Evolutionary conservation across 2,797 vertebrate genomes (phyloP), one percentile per base, ranked within the genome.

Genomic region (Molossus alvarezi): DNA sequence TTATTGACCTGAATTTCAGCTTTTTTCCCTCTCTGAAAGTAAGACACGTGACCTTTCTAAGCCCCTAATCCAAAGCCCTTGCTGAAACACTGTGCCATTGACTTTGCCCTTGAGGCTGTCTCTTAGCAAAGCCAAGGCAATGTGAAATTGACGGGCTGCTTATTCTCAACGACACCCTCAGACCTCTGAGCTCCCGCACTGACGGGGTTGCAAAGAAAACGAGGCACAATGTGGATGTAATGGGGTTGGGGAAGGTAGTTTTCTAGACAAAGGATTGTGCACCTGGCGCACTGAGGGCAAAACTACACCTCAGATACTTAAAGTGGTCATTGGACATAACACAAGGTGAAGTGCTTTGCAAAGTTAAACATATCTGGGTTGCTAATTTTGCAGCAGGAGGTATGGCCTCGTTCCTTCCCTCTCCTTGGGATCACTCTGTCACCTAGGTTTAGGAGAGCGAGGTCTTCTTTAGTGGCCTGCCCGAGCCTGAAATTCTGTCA

Each of bases 1-100:
- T 95, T 96, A 95, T 94, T 91, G 94, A 82, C 91, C 67, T 91
- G 91, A 21, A 90, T 95, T 95, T 73, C 77, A 95, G 91, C 55
- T 18, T 51, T 79, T 67, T 27, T 65, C 58, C 23, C 29, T 73
- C 67, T 53, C 84, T 51, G 81, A 91, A 95, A 94, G 77, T 69
- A 81, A 96, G 81, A 41, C 94, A 84, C 3, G 11, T 84, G 95
- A 91, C 83, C 88, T 95, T 87, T 58, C 80, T 51, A 71, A 53
- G 27, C 91, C 88, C 58, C 45, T 81, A 45, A n/a, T 62, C 80
- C 81, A 65, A 90, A 83, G 33, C 41, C 67, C 17, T 72, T 72
- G 73, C 82, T 82, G 82, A 83, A 96, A 95, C 76, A 64, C 91
- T 75, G 18, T 65, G 91, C 75, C 60, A 41, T 84, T 86, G 86